Evolutionary conservation across 2,888 invertebrate genomes (phyloP).

Genomic region (Agrenia bidenticulata): DNA sequence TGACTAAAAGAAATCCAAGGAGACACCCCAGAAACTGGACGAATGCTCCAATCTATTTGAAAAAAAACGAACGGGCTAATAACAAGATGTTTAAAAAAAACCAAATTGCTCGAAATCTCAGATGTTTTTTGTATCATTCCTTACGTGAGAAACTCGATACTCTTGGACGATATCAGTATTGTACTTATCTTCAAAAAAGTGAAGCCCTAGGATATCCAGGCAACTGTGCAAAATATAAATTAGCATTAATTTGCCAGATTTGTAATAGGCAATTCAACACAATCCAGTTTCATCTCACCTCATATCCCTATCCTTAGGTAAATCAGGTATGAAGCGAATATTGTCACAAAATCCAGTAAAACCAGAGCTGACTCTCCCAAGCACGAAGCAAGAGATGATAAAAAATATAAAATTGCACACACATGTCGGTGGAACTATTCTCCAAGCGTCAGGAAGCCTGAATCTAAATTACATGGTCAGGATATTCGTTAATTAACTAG

Average conservation of each 20-base stretch:
- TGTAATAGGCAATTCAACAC: background rate
- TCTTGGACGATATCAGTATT: conserved; percentile 28
- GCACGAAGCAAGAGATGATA: conserved; percentile 36
- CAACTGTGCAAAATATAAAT: conserved; percentile 24
- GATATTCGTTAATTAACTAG: background rate
- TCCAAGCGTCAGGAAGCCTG: conserved; percentile 42
- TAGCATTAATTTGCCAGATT: background rate
- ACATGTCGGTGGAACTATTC: conserved; percentile 42
- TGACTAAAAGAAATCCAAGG: conserved; percentile 25
- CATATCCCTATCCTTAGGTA: background rate
- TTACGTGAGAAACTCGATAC: conserved; percentile 4
- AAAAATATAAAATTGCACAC: conserved; percentile 35
- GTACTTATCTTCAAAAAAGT: conserved; percentile 20
- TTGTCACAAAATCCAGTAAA: conserved; percentile 36
- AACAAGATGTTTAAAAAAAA: background rate
- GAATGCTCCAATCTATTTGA: conserved; percentile 20
- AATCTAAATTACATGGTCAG: conserved; percentile 11
- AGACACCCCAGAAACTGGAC: conserved; percentile 30
- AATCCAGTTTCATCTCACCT: conserved; percentile 1
- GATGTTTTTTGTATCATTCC: background rate
- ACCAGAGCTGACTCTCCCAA: conserved; percentile 33
- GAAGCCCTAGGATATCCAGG: conserved; percentile 19
- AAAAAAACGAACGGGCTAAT: background rate
- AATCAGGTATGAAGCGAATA: background rate
- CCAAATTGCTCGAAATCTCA: too few relatives aligned